phyloP scores from a whole-genome alignment of 2,888 invertebrate species.

The Phasia obesa region DNA sequence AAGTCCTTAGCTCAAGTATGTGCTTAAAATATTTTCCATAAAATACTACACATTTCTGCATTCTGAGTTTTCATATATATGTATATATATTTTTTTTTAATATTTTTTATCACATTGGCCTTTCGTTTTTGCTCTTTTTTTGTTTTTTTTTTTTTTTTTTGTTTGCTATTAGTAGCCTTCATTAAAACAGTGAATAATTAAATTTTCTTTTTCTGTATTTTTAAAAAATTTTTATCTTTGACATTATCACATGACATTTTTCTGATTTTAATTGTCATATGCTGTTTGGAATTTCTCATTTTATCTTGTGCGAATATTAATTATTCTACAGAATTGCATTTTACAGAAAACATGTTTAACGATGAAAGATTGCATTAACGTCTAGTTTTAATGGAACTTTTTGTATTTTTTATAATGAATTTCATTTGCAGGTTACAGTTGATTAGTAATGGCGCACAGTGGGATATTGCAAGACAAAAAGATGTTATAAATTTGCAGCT shows the following conservation, averaged over 20 bases:
- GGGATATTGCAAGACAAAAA: no score
- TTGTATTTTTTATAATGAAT: not conserved
- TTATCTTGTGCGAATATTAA: not conserved
- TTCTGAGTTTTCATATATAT: not conserved
- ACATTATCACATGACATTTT: conserved; percentile 41
- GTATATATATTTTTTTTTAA: not conserved
- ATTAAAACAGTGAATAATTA: not conserved
- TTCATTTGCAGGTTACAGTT: conserved; percentile 14
- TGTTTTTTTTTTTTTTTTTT: not conserved
- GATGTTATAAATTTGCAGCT: no score
- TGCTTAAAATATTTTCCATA: conserved; percentile 8
- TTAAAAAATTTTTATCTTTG: conserved; percentile 3
- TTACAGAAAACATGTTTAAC: not conserved
- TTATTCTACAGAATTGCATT: not conserved
- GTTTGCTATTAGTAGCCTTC: not conserved
- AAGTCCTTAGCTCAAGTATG: conserved; percentile 45
- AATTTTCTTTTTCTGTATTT: no score
- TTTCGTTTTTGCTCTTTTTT: no score
- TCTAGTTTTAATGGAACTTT: not conserved
- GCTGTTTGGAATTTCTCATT: not conserved
- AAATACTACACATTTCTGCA: conserved; percentile 35
- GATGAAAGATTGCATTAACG: not conserved
- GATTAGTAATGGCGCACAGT: no score
- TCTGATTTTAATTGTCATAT: not conserved
- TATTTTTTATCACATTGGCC: not conserved